phyloP scores from a whole-genome alignment of 1,140 invertebrate species.

The Dendrolimus punctatus region DNA sequence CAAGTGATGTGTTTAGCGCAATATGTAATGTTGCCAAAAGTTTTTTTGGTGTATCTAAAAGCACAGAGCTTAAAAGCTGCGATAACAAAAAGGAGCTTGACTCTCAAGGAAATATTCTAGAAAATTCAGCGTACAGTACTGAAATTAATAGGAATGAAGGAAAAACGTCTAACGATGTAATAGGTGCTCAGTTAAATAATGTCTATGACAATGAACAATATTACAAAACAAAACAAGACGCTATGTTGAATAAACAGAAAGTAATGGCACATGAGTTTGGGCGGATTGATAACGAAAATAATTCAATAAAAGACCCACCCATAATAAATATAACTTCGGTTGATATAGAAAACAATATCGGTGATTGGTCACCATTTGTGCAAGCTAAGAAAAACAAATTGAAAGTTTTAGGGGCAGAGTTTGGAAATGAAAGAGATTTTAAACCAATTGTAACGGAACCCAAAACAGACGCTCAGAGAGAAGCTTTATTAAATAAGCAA shows the following conservation, averaged over 20 bases:
- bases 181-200: constrained; percentile 40
- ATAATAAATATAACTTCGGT: constrained; percentile 22
- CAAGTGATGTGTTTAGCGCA: constrained; percentile 39
- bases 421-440: constrained; percentile 17
- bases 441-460: constrained; percentile 25
- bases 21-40: constrained; percentile 48
- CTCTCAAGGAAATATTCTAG: constrained; percentile 51
- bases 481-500: constrained; percentile 48
- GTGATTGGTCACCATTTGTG: constrained; percentile 24
- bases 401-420: constrained; percentile 47
- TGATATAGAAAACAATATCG: constrained; percentile 52
- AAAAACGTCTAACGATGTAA: constrained; percentile 47
- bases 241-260: constrained; percentile 55
- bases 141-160: constrained; percentile 25
- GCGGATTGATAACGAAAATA: constrained; percentile 45
- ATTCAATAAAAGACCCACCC: constrained; percentile 28
- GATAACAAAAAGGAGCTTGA: constrained; percentile 52
- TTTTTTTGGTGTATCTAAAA: constrained; percentile 40
- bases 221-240: constrained; percentile 41
- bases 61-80: constrained; percentile 24
- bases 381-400: constrained; percentile 48
- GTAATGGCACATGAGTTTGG: constrained; percentile 59
- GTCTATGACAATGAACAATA: constrained; percentile 38
- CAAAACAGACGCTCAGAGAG: constrained; percentile 47
- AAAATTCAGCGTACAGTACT: constrained; percentile 1